Evolutionary conservation across 2,113 vertebrate species (phyloP).

Genomic region (Tragelaphus imberbis): DNA sequence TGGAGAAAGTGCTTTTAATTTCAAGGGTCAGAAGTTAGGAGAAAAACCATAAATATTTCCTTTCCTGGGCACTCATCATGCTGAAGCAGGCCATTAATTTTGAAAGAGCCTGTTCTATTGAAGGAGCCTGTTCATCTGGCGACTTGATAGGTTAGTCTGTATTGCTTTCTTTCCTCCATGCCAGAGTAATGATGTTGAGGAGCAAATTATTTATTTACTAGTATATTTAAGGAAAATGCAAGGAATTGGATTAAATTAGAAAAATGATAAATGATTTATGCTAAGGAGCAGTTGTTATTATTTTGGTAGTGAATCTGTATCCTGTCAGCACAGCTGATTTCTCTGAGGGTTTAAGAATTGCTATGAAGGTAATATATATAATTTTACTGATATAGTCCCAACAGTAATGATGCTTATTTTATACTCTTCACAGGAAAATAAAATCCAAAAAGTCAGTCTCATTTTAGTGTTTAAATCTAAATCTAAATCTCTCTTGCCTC

Average conservation of each 20-base stretch:
- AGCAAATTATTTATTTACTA: constrained; percentile 5
- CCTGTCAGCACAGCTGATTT: not conserved
- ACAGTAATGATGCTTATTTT: not conserved
- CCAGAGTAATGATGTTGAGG: not conserved
- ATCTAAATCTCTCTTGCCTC: constrained; percentile 14
- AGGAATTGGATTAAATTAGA: constrained; percentile 42
- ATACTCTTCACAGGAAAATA: not conserved
- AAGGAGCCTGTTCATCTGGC: constrained; percentile 54
- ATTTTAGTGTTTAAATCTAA: constrained; percentile 31
- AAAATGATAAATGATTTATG: constrained; percentile 9
- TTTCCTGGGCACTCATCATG: constrained; percentile 61
- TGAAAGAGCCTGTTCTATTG: constrained; percentile 57
- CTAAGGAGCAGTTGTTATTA: not conserved
- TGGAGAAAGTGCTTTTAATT: constrained; percentile 76
- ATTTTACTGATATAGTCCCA: not conserved
- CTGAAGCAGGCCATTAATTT: constrained; percentile 66
- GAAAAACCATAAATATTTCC: constrained; percentile 74
- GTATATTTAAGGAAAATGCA: constrained; percentile 3
- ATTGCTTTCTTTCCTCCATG: not conserved
- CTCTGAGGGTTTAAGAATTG: not conserved
- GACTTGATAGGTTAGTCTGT: constrained; percentile 5
- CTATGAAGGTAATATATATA: not conserved
- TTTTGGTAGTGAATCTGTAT: not conserved
- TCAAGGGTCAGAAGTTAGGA: constrained; percentile 78
- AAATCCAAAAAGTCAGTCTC: not conserved